Conservation (phyloP, 1,140 invertebrate genomes). For the Palaemon carinicauda region DNA sequence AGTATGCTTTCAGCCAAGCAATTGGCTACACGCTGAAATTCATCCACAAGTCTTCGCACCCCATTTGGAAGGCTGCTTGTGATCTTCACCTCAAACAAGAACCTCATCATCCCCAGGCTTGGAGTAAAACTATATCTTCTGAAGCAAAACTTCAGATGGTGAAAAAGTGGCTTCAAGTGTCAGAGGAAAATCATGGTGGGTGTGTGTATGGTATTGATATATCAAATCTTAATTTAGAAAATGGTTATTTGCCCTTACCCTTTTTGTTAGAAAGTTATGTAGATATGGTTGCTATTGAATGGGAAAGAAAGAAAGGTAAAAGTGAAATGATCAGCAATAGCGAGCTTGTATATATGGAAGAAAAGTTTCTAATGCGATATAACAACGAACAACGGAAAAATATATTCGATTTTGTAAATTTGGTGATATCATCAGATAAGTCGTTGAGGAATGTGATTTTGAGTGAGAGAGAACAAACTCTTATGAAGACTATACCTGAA, state of each 20-base stretch:
- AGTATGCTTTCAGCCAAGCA: slow-evolving; percentile 44
- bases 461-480: slow-evolving; percentile 7
- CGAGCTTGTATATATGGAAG: slow-evolving; percentile 35
- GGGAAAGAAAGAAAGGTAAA: slow-evolving; percentile 45
- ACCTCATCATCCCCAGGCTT: slow-evolving; percentile 38
- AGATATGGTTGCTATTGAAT: slow-evolving; percentile 42
- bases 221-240: slow-evolving; percentile 7
- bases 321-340: neutral
- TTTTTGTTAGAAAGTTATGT: slow-evolving; percentile 38
- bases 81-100: slow-evolving; percentile 34
- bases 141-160: slow-evolving; percentile 23
- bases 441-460: slow-evolving; percentile 9
- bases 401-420: slow-evolving; percentile 4
- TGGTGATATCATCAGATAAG: slow-evolving; percentile 13
- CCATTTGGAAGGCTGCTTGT: slow-evolving; percentile 31
- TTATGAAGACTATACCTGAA: slow-evolving; percentile 15
- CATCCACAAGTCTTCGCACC: slow-evolving; percentile 21
- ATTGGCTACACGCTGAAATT: slow-evolving; percentile 39
- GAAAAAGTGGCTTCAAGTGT: slow-evolving; percentile 4
- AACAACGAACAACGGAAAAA: slow-evolving; percentile 12
- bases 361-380: slow-evolving; percentile 34
- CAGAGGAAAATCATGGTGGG: slow-evolving; percentile 2
- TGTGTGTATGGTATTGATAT: slow-evolving; percentile 31
- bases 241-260: slow-evolving; percentile 18
- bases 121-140: slow-evolving; percentile 12